phyloP scores from a whole-genome alignment of 2,797 vertebrate species.

The Enteromius unitaeniatus region DNA sequence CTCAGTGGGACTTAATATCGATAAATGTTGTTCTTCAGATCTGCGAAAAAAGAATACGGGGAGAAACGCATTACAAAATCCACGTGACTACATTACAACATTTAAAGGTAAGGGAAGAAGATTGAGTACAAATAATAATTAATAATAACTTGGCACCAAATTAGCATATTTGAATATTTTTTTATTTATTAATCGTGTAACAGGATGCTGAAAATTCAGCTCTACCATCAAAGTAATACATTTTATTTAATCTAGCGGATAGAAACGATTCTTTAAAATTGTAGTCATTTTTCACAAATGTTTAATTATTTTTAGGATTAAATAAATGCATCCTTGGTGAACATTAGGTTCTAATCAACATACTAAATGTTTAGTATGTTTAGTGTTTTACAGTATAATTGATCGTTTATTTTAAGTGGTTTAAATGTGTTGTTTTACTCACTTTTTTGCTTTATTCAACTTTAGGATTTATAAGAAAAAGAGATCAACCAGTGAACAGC shows the following conservation, averaged over 20 bases:
- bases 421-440: background rate
- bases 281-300: background rate
- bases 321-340: background rate
- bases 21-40: conserved; percentile 65
- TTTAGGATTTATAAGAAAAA: background rate
- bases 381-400: background rate
- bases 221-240: background rate
- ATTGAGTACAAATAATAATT: background rate
- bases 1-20: background rate
- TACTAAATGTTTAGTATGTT: background rate
- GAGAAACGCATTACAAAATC: conserved; percentile 78
- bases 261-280: background rate
- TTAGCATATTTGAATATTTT: background rate
- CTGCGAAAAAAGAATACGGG: conserved; percentile 78
- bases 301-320: background rate
- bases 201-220: background rate
- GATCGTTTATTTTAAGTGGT: background rate
- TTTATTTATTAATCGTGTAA: background rate
- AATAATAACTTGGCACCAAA: background rate
- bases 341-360: background rate
- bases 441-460: conserved; percentile 8
- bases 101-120: conserved; percentile 73
- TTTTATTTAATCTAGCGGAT: background rate
- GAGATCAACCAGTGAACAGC: background rate
- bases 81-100: conserved; percentile 79